A percentile compares a stretch with the other conserved stretches of the same genome.
phyloP scores from a whole-genome alignment of 2,797 vertebrate species.

The Protosalanx chinensis region DNA sequence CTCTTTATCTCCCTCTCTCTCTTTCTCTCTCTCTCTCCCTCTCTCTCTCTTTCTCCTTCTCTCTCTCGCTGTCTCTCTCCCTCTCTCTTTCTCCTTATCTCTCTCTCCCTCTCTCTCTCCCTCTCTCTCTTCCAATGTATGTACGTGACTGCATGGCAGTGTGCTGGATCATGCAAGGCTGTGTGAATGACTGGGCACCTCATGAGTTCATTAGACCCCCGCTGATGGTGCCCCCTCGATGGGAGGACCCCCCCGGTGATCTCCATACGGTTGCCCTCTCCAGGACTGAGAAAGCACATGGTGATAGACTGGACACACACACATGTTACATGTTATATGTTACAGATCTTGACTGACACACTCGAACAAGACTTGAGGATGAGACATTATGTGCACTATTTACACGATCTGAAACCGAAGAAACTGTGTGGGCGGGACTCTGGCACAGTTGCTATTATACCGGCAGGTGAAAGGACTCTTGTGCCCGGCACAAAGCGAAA shows the following conservation, averaged over 20 bases:
- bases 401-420: too few relatives aligned
- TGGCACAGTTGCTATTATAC: too few relatives aligned
- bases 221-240: neutral
- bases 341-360: constrained; percentile 8
- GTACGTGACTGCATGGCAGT: neutral
- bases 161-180: neutral
- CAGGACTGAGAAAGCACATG: neutral
- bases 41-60: neutral
- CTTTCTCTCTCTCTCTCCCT: neutral
- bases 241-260: constrained; percentile 14
- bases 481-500: too few relatives aligned
- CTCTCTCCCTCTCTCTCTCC: neutral
- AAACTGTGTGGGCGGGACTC: too few relatives aligned
- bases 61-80: neutral
- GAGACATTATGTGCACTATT: too few relatives aligned
- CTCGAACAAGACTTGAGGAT: neutral
- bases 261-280: constrained; percentile 14
- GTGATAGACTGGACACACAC: constrained; percentile 10
- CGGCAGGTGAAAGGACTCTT: too few relatives aligned
- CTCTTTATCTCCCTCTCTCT: too few relatives aligned
- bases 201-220: neutral
- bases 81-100: neutral
- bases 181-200: neutral
- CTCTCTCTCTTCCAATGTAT: neutral
- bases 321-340: too few relatives aligned